Evolutionary conservation across 2,113 vertebrate species (phyloP).

Genomic region (Greenwoodochromis staneri): DNA sequence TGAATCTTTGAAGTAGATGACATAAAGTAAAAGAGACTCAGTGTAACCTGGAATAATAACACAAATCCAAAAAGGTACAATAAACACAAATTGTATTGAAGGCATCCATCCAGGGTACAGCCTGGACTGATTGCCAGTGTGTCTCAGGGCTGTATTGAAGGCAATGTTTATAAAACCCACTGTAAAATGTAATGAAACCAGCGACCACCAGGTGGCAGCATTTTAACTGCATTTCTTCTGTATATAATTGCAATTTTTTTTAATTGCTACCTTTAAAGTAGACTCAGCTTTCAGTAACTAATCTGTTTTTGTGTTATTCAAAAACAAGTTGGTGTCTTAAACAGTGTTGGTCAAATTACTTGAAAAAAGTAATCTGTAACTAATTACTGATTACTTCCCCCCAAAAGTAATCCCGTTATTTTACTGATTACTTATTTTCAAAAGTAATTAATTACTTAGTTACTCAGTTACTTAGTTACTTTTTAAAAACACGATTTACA

Average conservation of each 20-base stretch:
- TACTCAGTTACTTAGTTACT: rapidly evolving
- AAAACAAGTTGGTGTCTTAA: not conserved
- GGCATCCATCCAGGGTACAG: not conserved
- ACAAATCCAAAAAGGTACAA: not conserved
- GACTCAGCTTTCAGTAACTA: not conserved
- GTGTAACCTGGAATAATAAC: not conserved
- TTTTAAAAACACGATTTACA: not conserved
- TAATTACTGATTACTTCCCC: not conserved
- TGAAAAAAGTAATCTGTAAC: not conserved
- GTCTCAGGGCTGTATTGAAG: not conserved
- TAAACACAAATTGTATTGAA: not conserved
- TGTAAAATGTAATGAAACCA: not conserved
- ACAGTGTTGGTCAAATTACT: not conserved
- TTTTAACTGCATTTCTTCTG: not conserved
- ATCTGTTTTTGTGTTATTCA: not conserved
- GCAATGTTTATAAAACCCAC: not conserved
- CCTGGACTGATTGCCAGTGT: not conserved
- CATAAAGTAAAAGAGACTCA: not conserved
- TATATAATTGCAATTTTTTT: not conserved
- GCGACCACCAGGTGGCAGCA: not conserved
- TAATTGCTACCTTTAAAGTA: not conserved
- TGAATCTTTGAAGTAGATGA: not conserved
- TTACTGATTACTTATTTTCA: not conserved
- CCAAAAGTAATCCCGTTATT: rapidly evolving
- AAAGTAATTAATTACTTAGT: not conserved